phyloP scores from a whole-genome alignment of 2,797 vertebrate species.

The Mallotus villosus region DNA sequence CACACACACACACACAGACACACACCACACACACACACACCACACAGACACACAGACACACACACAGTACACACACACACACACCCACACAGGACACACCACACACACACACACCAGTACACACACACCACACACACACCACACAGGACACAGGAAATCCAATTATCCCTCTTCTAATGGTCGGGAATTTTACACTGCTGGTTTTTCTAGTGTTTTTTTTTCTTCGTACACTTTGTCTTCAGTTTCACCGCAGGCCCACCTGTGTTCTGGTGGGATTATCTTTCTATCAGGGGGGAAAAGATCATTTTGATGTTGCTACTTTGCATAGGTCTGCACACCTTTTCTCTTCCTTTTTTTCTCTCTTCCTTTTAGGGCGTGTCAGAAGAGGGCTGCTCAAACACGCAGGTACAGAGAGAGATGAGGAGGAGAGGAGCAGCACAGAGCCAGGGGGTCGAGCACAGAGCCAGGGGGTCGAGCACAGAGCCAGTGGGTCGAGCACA shows the following conservation, averaged over 20 bases:
- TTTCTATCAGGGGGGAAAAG: background rate
- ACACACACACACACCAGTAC: too few relatives aligned
- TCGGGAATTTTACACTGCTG: slow-evolving; percentile 68
- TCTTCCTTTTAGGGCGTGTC: too few relatives aligned
- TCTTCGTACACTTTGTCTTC: slow-evolving; percentile 53
- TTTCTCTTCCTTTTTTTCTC: too few relatives aligned
- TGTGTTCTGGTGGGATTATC: slow-evolving; percentile 48
- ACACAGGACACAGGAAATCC: slow-evolving; percentile 69
- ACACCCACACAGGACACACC: too few relatives aligned
- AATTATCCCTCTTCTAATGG: slow-evolving; percentile 69
- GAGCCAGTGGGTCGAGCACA: background rate
- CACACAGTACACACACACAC: too few relatives aligned
- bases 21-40: too few relatives aligned
- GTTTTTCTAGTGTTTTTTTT: slow-evolving; percentile 47
- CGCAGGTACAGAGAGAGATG: background rate
- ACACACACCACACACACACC: slow-evolving; percentile 53
- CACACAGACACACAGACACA: too few relatives aligned
- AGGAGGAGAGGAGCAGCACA: background rate
- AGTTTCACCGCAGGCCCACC: slow-evolving; percentile 48
- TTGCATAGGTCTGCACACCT: too few relatives aligned
- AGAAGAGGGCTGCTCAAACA: too few relatives aligned
- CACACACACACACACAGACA: too few relatives aligned
- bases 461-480: background rate
- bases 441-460: background rate
- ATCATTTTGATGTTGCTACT: too few relatives aligned